These are phyloP conservation scores for Eilema sororculum DNA, from an alignment of 2,888 invertebrate genomes.

Conservation along the genomic window DNA sequence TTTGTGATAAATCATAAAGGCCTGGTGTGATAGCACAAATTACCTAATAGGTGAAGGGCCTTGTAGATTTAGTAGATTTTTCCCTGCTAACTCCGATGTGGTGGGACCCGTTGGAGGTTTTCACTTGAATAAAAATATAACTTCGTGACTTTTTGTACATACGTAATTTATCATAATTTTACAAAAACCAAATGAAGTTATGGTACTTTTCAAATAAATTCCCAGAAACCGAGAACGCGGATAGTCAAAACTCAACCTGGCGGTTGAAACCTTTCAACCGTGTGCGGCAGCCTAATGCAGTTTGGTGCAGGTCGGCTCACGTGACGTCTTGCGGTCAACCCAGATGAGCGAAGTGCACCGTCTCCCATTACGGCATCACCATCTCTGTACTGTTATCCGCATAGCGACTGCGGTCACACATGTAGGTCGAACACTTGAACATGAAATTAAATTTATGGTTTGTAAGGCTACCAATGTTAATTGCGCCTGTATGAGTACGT, in stretches of 20 bases:
- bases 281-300: slow-evolving; percentile 24
- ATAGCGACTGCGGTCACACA: slow-evolving; percentile 73
- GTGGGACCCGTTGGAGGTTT: too few relatives aligned
- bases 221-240: background rate
- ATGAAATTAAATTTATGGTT: slow-evolving; percentile 78
- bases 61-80: too few relatives aligned
- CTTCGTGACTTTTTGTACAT: too few relatives aligned
- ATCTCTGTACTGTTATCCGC: slow-evolving; percentile 79
- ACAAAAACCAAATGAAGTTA: too few relatives aligned
- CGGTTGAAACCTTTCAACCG: slow-evolving; percentile 1
- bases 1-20: too few relatives aligned
- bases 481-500: slow-evolving; percentile 53
- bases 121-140: too few relatives aligned
- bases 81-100: too few relatives aligned
- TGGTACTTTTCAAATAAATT: background rate
- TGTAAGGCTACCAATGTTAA: slow-evolving; percentile 71
- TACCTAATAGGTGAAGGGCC: too few relatives aligned
- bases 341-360: slow-evolving; percentile 67
- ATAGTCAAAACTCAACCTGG: background rate
- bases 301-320: slow-evolving; percentile 36
- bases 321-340: slow-evolving; percentile 75
- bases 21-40: too few relatives aligned
- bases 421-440: slow-evolving; percentile 78
- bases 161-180: too few relatives aligned
- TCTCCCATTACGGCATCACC: slow-evolving; percentile 60